These are phyloP conservation scores for Enteromius treurensis DNA, from an alignment of 2,797 vertebrate species.

Conservation along the genomic window DNA sequence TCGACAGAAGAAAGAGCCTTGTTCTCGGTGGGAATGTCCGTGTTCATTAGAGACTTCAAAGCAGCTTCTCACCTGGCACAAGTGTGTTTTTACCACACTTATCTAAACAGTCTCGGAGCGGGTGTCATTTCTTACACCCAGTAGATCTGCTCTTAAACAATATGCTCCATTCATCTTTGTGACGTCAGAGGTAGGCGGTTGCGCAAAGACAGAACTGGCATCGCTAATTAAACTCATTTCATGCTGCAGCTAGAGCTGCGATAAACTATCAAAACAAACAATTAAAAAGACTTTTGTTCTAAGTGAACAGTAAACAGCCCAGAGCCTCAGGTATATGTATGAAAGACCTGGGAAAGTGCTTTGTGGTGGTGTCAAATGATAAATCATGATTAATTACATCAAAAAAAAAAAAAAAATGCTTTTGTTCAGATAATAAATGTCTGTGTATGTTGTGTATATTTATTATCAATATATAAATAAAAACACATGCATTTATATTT, in stretches of 20 bases:
- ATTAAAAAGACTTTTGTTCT: constrained; percentile 32
- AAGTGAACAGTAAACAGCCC: constrained; percentile 36
- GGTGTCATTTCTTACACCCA: constrained; percentile 40
- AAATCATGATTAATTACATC: no score
- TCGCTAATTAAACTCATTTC: constrained; percentile 72
- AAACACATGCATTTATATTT: no score
- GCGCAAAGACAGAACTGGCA: constrained; percentile 73
- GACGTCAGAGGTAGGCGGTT: constrained; percentile 67
- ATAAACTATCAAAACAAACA: constrained; percentile 47
- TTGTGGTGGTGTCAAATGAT: no score
- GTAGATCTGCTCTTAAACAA: constrained; percentile 65
- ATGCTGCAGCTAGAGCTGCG: constrained; percentile 61
- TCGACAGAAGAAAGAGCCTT: constrained; percentile 41
- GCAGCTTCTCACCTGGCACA: constrained; percentile 47
- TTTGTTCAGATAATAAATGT: no score
- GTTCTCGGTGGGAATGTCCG: constrained; percentile 42
- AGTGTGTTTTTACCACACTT: constrained; percentile 41
- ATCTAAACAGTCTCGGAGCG: constrained; percentile 53
- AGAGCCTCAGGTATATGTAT: constrained; percentile 34
- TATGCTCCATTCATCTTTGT: constrained; percentile 75
- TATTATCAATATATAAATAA: no score
- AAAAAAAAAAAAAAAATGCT: no score
- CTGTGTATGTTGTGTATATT: no score
- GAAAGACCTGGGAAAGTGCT: constrained; percentile 48
- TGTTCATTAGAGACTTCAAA: constrained; percentile 49